Evolutionary conservation across 2,888 invertebrate genomes (phyloP), one percentile per base, ranked within the genome.

Genomic region (Willowsia nigromaculata): DNA sequence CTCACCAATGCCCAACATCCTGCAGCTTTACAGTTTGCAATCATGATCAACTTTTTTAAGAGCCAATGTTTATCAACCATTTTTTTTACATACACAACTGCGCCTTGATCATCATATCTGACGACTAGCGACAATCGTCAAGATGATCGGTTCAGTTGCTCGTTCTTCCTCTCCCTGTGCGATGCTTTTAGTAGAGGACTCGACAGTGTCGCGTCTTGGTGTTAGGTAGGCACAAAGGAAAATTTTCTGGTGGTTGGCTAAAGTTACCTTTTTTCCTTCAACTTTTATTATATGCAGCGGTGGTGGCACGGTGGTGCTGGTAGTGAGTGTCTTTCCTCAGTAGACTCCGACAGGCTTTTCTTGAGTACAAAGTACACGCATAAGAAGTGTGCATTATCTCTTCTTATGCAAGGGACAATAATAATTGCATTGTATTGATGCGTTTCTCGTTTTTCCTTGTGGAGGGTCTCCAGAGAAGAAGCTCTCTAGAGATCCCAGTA

Each of bases 381-480:
- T 6, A 68, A n/a, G 5, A 37, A 37, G 37, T 62, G 13, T n/a
- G 27, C 33, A 27, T 71, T 40, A 40, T 43, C 9, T 71, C 40
- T n/a, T n/a, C n/a, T 76, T 76, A 76, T 84, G 71, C 53, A 84
- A 71, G 53, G 40, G 53, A 82, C 43, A 47, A 47, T 43, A 7
- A 50, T 43, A 33, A 47, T 27, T 76, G 76, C 43, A 71, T 33
- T 65, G 18, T 68, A 68, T 76, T 50, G 27, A 47, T 76, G 50
- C 62, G 43, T 81, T 56, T 18, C n/a, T n/a, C 4, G 6, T 53
- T 81, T 59, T 59, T 80, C 30, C 62, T 65, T 43, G 76, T 65
- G 88, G 88, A 88, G 88, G 88, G 82, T 88, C 88, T 88, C 83
- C 83, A 83, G 88, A 82, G 68, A 85, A 27, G 47, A 15, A 9